phyloP scores from a whole-genome alignment of 2,888 invertebrate species.

The Cepaea hortensis region DNA sequence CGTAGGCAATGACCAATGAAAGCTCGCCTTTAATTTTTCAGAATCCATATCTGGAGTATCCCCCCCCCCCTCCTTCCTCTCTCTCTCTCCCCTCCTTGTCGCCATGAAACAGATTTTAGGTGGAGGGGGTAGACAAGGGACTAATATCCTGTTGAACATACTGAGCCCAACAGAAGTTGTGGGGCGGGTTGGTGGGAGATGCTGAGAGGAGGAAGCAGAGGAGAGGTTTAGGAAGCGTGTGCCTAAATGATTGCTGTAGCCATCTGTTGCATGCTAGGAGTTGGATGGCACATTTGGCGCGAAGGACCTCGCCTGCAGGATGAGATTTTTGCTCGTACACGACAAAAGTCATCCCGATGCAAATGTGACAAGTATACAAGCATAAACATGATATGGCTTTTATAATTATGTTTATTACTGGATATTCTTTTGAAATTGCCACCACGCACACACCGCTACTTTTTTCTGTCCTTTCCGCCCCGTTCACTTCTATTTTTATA shows the following conservation, averaged over 20 bases:
- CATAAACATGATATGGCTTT: constrained; percentile 9
- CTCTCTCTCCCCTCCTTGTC: too few species aligned
- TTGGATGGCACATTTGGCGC: background rate
- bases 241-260: constrained; percentile 5
- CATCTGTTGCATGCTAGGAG: constrained; percentile 38
- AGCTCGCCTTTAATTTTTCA: too few species aligned
- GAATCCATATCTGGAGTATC: too few species aligned
- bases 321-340: background rate
- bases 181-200: too few species aligned
- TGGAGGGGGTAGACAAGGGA: background rate
- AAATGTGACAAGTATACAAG: background rate
- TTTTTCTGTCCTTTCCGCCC: background rate
- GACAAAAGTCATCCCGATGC: background rate
- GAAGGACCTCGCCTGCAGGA: background rate
- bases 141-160: background rate
- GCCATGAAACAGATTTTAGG: background rate
- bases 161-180: too few species aligned
- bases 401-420: background rate
- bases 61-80: too few species aligned
- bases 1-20: too few species aligned
- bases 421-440: background rate
- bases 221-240: background rate
- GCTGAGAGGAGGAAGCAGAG: background rate
- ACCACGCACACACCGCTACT: background rate
- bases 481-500: background rate